Evolutionary conservation across 2,888 invertebrate species (phyloP).

Genomic region (Tetanocera ferruginea): DNA sequence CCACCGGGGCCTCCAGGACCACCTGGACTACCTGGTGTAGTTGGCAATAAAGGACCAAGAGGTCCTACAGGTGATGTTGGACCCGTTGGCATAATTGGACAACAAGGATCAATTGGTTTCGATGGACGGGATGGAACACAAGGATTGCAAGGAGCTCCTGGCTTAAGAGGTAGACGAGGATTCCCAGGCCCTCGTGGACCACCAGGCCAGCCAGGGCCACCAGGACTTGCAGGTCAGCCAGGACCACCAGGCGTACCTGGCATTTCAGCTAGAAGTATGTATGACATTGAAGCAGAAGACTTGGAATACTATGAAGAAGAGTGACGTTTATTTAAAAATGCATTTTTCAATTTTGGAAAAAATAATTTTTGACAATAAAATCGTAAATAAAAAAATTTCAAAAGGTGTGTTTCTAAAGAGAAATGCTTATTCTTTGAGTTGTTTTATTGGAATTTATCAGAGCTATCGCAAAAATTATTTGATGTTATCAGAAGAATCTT

Average conservation of each 20-base stretch:
- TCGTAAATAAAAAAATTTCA: too few relatives aligned
- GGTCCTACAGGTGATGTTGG: slow-evolving; percentile 53
- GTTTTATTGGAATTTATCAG: too few relatives aligned
- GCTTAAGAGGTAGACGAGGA: slow-evolving; percentile 53
- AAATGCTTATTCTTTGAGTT: too few relatives aligned
- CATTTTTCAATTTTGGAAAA: neutral
- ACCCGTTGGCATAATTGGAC: slow-evolving; percentile 46
- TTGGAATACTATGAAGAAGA: slow-evolving; percentile 44
- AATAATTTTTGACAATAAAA: too few relatives aligned
- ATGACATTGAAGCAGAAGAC: slow-evolving; percentile 43
- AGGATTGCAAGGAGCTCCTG: slow-evolving; percentile 48
- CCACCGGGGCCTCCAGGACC: slow-evolving; percentile 53
- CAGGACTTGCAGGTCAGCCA: slow-evolving; percentile 46
- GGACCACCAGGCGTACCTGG: slow-evolving; percentile 47
- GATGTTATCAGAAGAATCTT: too few relatives aligned
- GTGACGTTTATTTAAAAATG: neutral
- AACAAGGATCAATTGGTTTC: slow-evolving; percentile 48
- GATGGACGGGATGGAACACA: slow-evolving; percentile 51
- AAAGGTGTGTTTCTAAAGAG: too few relatives aligned
- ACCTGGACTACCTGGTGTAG: slow-evolving; percentile 48
- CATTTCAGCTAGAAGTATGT: slow-evolving; percentile 43
- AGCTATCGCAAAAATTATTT: too few relatives aligned
- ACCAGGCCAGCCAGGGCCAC: slow-evolving; percentile 46
- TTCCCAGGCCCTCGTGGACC: slow-evolving; percentile 51
- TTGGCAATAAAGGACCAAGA: slow-evolving; percentile 50